phyloP scores from a whole-genome alignment of 37 sponge, comb jelly and placozoan species.

The Cladorhizidae sp. region DNA sequence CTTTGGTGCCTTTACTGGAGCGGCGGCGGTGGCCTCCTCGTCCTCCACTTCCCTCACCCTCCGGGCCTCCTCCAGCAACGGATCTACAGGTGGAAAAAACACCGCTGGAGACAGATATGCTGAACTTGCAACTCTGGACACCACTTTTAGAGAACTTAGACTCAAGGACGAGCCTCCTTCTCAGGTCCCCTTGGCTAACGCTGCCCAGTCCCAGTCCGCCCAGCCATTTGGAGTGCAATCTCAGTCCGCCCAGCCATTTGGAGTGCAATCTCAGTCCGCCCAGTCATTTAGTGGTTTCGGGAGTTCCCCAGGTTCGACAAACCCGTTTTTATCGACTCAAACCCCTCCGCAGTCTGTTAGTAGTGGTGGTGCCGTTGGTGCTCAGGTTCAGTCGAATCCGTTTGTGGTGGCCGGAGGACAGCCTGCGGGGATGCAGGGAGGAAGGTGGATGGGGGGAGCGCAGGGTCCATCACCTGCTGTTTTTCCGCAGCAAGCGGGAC shows the following conservation, averaged over 20 bases:
- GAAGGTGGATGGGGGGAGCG: neutral
- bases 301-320: constrained; percentile 8
- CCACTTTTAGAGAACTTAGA: constrained; percentile 42
- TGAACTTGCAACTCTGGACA: constrained; percentile 67
- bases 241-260: neutral
- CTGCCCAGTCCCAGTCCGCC: neutral
- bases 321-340: constrained; percentile 22
- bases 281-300: constrained; percentile 13
- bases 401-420: constrained; percentile 1
- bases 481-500: constrained; percentile 15
- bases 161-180: constrained; percentile 38
- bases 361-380: neutral
- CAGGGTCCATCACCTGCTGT: neutral
- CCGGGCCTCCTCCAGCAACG: neutral
- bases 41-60: neutral
- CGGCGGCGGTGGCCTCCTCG: neutral
- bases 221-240: neutral
- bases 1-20: constrained; percentile 62
- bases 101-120: constrained; percentile 61
- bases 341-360: neutral
- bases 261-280: too few relatives aligned
- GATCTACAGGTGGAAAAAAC: neutral
- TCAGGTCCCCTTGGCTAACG: neutral
- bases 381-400: constrained; percentile 19
- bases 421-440: constrained; percentile 3